Conservation (phyloP, 1,140 invertebrate species). For the Manduca sexta region DNA sequence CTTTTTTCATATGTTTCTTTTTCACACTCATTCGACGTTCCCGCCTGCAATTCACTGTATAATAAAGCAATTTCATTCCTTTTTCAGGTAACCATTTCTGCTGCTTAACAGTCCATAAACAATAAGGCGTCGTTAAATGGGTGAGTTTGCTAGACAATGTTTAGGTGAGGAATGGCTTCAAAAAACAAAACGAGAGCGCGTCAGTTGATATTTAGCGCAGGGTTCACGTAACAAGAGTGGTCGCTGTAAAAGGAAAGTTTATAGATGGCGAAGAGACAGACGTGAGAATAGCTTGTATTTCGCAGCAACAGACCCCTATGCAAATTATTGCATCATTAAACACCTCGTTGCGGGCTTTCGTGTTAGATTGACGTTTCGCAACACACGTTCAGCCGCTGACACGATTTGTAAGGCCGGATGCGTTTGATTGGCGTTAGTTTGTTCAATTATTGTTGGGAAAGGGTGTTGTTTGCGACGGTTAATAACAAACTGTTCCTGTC, state of each 20-base stretch:
- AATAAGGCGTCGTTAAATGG: constrained; percentile 30
- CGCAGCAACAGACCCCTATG: constrained; percentile 50
- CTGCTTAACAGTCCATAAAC: constrained; percentile 28
- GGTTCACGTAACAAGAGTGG: constrained; percentile 39
- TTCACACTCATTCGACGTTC: constrained; percentile 31
- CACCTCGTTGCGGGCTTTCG: constrained; percentile 54
- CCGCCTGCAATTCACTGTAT: constrained; percentile 29
- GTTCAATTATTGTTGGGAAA: constrained; percentile 38
- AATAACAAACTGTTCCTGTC: not conserved
- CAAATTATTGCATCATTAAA: constrained; percentile 72
- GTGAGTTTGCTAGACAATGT: constrained; percentile 29
- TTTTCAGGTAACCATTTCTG: constrained; percentile 55
- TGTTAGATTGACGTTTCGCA: constrained; percentile 53
- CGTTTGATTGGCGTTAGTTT: constrained; percentile 59
- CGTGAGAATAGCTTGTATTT: constrained; percentile 61
- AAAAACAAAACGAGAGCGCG: constrained; percentile 20
- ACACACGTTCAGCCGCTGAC: not conserved
- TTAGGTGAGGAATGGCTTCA: constrained; percentile 13
- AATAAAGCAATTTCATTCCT: constrained; percentile 35
- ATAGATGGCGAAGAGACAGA: constrained; percentile 39
- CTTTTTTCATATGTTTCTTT: constrained; percentile 28
- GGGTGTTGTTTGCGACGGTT: constrained; percentile 10
- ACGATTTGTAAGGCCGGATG: constrained; percentile 50
- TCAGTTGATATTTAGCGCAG: constrained; percentile 19
- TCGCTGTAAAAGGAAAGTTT: constrained; percentile 44